phyloP scores from a whole-genome alignment of 2,888 invertebrate species.

The Meteorus cinctellus region DNA sequence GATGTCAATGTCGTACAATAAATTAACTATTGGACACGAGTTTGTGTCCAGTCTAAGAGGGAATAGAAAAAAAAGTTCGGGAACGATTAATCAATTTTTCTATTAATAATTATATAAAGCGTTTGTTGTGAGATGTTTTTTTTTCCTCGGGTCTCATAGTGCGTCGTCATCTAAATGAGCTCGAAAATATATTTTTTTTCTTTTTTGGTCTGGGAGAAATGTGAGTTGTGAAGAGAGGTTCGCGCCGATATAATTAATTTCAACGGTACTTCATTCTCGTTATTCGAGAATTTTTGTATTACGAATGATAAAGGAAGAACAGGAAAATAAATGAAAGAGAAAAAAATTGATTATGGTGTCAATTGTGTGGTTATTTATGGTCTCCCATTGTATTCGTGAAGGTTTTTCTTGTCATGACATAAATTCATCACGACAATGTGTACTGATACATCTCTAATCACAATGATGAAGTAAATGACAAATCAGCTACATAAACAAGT shows the following conservation, averaged over 20 bases:
- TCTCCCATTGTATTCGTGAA: background rate
- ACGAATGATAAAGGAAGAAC: constrained; percentile 32
- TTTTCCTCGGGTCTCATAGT: background rate
- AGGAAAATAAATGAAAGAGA: constrained; percentile 33
- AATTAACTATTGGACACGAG: background rate
- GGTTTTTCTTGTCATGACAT: background rate
- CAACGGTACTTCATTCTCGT: constrained; percentile 18
- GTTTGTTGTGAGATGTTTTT: background rate
- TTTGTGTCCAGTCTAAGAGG: background rate
- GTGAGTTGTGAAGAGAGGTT: background rate
- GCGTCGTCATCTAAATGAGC: background rate
- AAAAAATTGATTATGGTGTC: background rate
- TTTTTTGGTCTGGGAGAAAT: background rate
- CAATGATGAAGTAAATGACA: background rate
- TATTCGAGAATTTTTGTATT: constrained; percentile 42
- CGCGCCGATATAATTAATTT: background rate
- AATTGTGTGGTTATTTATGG: constrained; percentile 21
- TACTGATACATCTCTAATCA: background rate
- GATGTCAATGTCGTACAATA: background rate
- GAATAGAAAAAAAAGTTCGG: background rate
- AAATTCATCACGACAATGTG: background rate
- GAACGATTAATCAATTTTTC: background rate
- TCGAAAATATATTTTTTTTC: background rate
- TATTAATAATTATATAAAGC: background rate
- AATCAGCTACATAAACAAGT: constrained; percentile 10